These are phyloP conservation scores for Drosophila engyochracea DNA, from an alignment of 2,888 invertebrate genomes.

Conservation along the genomic window DNA sequence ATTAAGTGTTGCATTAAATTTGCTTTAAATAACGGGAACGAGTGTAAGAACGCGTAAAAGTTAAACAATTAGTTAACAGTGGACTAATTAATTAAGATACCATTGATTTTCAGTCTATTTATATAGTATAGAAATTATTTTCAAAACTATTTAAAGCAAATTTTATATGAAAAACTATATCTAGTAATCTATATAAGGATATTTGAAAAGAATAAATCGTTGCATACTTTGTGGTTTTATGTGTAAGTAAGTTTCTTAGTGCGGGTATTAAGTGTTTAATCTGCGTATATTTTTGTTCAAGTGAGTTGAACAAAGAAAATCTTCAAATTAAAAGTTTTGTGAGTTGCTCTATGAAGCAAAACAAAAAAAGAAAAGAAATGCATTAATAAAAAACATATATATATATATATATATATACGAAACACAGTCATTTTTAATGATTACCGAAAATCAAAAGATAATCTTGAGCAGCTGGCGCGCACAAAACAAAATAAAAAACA, in stretches of 20 bases:
- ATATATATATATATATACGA: slow-evolving; percentile 20
- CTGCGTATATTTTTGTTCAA: slow-evolving; percentile 59
- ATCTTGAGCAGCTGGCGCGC: slow-evolving; percentile 32
- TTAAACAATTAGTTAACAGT: slow-evolving; percentile 4
- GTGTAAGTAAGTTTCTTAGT: slow-evolving; percentile 42
- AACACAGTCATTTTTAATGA: slow-evolving; percentile 22
- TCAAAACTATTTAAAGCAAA: slow-evolving; percentile 40
- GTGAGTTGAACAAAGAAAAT: slow-evolving; percentile 50
- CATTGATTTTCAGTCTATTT: not conserved
- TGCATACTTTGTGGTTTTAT: slow-evolving; percentile 47
- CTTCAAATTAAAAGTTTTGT: slow-evolving; percentile 32
- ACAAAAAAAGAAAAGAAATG: slow-evolving; percentile 8
- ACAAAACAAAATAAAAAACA: slow-evolving; percentile 21
- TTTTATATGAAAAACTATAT: slow-evolving; percentile 18
- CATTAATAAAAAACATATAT: slow-evolving; percentile 11
- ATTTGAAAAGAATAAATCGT: slow-evolving; percentile 22
- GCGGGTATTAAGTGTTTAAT: slow-evolving; percentile 48
- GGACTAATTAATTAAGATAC: not conserved
- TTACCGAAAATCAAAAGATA: slow-evolving; percentile 21
- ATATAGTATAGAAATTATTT: not conserved
- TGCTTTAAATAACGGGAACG: slow-evolving; percentile 41
- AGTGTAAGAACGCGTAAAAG: not conserved
- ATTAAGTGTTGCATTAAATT: slow-evolving; percentile 61
- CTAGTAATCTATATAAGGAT: slow-evolving; percentile 13
- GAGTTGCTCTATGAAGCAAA: slow-evolving; percentile 42